These are phyloP conservation scores for Agelaius phoeniceus DNA, from an alignment of 2,113 vertebrate genomes.

Conservation along the genomic window DNA sequence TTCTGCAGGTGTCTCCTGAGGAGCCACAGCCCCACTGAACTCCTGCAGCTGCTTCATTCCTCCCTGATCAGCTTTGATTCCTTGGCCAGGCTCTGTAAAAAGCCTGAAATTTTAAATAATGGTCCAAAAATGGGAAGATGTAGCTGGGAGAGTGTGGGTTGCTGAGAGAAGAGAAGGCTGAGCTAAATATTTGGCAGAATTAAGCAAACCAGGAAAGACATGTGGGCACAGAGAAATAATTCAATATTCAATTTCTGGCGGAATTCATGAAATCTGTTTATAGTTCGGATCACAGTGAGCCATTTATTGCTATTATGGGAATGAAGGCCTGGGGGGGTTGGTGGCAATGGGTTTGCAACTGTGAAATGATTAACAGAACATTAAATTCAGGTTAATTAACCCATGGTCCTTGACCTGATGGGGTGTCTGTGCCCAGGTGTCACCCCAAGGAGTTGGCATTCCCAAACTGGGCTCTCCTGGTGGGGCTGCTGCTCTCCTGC, in stretches of 20 bases:
- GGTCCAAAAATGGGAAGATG: constrained; percentile 34
- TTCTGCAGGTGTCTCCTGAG: accelerated
- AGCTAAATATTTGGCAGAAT: constrained; percentile 69
- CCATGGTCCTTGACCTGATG: accelerated
- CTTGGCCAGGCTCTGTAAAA: neutral
- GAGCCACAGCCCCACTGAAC: neutral
- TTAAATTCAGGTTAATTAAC: neutral
- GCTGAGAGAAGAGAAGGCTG: constrained; percentile 41
- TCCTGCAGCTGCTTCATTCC: neutral
- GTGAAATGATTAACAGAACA: neutral
- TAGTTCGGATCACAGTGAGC: constrained; percentile 40
- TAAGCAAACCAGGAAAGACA: constrained; percentile 53
- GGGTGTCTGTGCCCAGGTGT: neutral
- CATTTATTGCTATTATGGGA: constrained; percentile 32
- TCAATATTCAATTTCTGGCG: constrained; percentile 60
- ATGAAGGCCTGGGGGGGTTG: neutral
- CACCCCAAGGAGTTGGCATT: neutral
- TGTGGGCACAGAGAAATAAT: constrained; percentile 59
- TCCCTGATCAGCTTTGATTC: neutral
- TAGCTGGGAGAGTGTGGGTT: constrained; percentile 4
- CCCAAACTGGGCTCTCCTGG: neutral
- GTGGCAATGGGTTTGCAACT: neutral
- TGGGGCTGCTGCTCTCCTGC: neutral
- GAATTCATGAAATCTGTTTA: constrained; percentile 53
- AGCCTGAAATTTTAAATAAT: constrained; percentile 10